These are phyloP conservation scores for Dicyrtomina minuta DNA, from an alignment of 2,888 invertebrate genomes.

Conservation along the genomic window DNA sequence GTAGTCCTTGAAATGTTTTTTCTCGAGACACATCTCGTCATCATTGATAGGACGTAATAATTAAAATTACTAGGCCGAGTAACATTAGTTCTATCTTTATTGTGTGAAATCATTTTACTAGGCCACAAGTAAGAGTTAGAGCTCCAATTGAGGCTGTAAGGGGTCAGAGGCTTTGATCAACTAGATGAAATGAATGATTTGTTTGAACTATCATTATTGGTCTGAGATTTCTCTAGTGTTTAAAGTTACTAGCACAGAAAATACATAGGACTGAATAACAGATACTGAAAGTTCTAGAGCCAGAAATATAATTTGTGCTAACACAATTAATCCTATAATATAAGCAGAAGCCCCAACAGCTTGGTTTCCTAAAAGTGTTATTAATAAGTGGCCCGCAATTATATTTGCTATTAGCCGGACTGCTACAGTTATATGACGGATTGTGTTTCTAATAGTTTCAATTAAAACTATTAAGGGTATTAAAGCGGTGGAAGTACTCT, in stretches of 20 bases:
- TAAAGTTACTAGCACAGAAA: conserved; percentile 66
- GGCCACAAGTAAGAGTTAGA: conserved; percentile 62
- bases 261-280: conserved; percentile 69
- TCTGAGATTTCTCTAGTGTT: conserved; percentile 67
- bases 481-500: conserved; percentile 65
- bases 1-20: conserved; percentile 67
- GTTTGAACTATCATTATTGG: conserved; percentile 61
- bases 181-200: conserved; percentile 68
- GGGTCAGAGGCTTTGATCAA: conserved; percentile 68
- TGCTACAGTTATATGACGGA: conserved; percentile 69
- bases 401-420: conserved; percentile 75
- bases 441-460: conserved; percentile 73
- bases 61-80: conserved; percentile 59
- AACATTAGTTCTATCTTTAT: conserved; percentile 61
- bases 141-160: conserved; percentile 64
- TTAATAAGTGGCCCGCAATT: conserved; percentile 71
- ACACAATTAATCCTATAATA: conserved; percentile 58
- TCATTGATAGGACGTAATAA: conserved; percentile 67
- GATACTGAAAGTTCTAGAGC: conserved; percentile 65
- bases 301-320: conserved; percentile 63
- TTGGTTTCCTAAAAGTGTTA: conserved; percentile 67
- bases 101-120: conserved; percentile 67
- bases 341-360: too few relatives aligned
- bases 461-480: conserved; percentile 74
- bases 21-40: conserved; percentile 71